Percentiles rank a stretch among this genome's conserved stretches.
Evolutionary conservation across 2,888 invertebrate species (phyloP).

Genomic region (Heliconius charithonia): DNA sequence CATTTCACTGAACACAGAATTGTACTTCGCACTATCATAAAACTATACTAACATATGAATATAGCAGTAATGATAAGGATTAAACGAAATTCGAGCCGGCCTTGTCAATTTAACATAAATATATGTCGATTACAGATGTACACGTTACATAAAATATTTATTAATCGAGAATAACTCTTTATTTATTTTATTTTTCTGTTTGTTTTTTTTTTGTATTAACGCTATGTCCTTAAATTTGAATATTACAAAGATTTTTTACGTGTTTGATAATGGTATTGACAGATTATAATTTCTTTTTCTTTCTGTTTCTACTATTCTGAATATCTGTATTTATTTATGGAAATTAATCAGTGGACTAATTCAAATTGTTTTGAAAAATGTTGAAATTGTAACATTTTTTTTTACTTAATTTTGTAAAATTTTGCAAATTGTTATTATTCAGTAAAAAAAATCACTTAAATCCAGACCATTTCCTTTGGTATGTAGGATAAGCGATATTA

Average conservation of each 20-base stretch:
- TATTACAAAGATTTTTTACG: not conserved
- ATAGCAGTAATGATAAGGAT: not conserved
- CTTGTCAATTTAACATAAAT: constrained; percentile 22
- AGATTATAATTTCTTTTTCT: too few species aligned
- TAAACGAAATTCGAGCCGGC: constrained; percentile 19
- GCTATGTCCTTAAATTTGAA: not conserved
- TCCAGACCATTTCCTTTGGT: too few species aligned
- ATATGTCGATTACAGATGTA: constrained; percentile 15
- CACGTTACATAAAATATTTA: not conserved
- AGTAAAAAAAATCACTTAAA: too few species aligned
- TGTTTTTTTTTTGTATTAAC: not conserved
- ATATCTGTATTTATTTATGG: too few species aligned
- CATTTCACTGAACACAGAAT: not conserved
- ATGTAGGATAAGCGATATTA: too few species aligned
- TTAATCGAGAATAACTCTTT: not conserved
- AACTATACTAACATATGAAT: not conserved
- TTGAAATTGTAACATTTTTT: too few species aligned
- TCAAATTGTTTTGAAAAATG: too few species aligned
- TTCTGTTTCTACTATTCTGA: too few species aligned
- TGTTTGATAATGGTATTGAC: not conserved
- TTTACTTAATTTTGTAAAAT: too few species aligned
- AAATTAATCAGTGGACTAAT: too few species aligned
- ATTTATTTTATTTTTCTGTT: not conserved
- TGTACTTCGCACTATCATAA: not conserved
- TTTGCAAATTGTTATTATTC: too few species aligned